A percentile compares a stretch with the other conserved stretches of the same genome.
Conservation (phyloP, 1,140 invertebrate genomes). For the Psix sp. region DNA sequence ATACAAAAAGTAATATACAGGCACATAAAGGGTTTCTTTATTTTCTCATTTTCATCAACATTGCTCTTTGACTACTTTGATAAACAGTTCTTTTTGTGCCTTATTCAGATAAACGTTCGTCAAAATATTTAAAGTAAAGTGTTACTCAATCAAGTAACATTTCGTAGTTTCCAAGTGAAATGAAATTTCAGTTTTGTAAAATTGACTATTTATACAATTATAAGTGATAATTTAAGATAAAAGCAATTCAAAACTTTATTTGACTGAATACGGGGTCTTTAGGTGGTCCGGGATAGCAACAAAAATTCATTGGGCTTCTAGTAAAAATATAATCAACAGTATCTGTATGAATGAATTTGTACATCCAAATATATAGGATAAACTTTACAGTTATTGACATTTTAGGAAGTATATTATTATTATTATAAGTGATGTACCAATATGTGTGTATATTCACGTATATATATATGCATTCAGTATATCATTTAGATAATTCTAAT, state of each 20-base stretch:
- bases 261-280: constrained; percentile 19
- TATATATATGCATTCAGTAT: constrained; percentile 49
- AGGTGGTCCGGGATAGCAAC: constrained; percentile 69
- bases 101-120: constrained; percentile 11
- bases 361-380: constrained; percentile 18
- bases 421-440: constrained; percentile 8
- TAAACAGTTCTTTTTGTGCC: constrained; percentile 35
- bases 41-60: not conserved
- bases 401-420: constrained; percentile 43
- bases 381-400: constrained; percentile 61
- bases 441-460: constrained; percentile 39
- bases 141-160: constrained; percentile 26
- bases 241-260: constrained; percentile 13
- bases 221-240: constrained; percentile 38
- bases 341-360: constrained; percentile 27
- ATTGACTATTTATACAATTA: constrained; percentile 39
- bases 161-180: constrained; percentile 2
- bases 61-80: no score
- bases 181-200: constrained; percentile 37
- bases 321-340: constrained; percentile 17
- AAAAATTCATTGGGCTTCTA: constrained; percentile 36
- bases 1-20: constrained; percentile 34
- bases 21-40: constrained; percentile 18
- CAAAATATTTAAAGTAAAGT: constrained; percentile 30
- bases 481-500: no score